Conservation (phyloP, 2,113 vertebrate genomes). For the Dromiciops gliroides region DNA sequence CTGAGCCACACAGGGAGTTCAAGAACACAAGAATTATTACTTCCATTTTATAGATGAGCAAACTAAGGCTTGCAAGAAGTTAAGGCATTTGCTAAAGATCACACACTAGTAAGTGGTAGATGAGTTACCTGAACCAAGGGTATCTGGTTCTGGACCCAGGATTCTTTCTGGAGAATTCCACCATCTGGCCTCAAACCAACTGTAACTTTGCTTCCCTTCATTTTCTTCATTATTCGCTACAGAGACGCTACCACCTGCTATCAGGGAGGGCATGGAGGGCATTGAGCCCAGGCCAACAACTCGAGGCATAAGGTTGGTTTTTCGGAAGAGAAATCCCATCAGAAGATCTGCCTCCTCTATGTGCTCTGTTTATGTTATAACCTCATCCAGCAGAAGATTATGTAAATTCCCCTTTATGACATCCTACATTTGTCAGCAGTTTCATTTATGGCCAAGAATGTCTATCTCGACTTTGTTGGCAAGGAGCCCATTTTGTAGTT, state of each 20-base stretch:
- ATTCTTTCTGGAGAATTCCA: background rate
- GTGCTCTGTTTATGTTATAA: background rate
- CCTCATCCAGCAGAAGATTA: constrained; percentile 26
- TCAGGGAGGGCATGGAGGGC: background rate
- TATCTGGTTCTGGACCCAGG: background rate
- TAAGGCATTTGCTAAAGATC: background rate
- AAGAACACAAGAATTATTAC: too few species aligned
- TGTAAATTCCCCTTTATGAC: background rate
- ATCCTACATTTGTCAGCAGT: constrained; percentile 39
- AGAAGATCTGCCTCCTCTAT: constrained; percentile 33
- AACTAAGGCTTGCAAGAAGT: background rate
- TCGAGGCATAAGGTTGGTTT: constrained; percentile 19
- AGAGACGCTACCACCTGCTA: background rate
- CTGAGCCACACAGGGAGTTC: too few species aligned
- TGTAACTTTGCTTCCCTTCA: background rate
- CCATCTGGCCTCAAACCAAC: background rate
- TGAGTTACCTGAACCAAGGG: background rate
- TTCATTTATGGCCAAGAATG: constrained; percentile 41
- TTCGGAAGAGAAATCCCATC: constrained; percentile 51
- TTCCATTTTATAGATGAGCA: too few species aligned
- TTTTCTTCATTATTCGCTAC: background rate
- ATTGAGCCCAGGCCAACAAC: background rate
- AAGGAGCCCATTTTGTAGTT: constrained; percentile 7
- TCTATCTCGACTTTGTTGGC: background rate
- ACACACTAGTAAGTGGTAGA: background rate